These are phyloP conservation scores for Squalus acanthias DNA, from an alignment of 2,797 vertebrate species.

Conservation along the genomic window DNA sequence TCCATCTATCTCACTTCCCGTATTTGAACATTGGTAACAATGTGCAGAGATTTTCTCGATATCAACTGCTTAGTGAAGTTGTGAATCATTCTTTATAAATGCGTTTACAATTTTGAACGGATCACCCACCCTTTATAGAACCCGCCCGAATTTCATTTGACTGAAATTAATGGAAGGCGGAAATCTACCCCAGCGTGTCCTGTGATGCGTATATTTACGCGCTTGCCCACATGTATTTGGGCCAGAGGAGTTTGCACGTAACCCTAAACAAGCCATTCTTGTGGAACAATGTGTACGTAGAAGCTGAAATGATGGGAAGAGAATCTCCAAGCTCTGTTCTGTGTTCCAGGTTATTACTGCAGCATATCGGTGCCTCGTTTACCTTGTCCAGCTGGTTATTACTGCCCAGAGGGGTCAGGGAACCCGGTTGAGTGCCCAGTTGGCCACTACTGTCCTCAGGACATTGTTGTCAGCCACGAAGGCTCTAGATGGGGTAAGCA, in stretches of 20 bases:
- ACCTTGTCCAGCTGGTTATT: slow-evolving; percentile 10
- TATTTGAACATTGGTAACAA: too few relatives aligned
- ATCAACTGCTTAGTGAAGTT: too few relatives aligned
- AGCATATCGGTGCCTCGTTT: not conserved
- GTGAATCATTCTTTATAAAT: too few relatives aligned
- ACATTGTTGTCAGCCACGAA: not conserved
- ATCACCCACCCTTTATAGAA: too few relatives aligned
- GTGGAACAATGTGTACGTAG: not conserved
- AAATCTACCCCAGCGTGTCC: not conserved
- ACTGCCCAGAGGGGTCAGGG: not conserved
- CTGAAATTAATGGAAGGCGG: not conserved
- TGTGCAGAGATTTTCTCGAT: not conserved
- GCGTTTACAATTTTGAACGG: too few relatives aligned
- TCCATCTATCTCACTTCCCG: too few relatives aligned
- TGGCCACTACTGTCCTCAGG: slow-evolving; percentile 31
- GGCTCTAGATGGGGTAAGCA: slow-evolving; percentile 12
- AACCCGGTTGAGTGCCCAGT: not conserved
- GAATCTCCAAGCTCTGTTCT: not conserved
- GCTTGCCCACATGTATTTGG: not conserved
- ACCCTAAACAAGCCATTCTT: not conserved
- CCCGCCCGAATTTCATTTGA: not conserved
- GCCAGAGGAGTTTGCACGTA: not conserved
- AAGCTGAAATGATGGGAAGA: not conserved
- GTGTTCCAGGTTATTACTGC: slow-evolving; percentile 14
- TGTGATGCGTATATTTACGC: not conserved